Conservation (phyloP, 2,888 invertebrate genomes). For the Ptychoptera contaminata region DNA sequence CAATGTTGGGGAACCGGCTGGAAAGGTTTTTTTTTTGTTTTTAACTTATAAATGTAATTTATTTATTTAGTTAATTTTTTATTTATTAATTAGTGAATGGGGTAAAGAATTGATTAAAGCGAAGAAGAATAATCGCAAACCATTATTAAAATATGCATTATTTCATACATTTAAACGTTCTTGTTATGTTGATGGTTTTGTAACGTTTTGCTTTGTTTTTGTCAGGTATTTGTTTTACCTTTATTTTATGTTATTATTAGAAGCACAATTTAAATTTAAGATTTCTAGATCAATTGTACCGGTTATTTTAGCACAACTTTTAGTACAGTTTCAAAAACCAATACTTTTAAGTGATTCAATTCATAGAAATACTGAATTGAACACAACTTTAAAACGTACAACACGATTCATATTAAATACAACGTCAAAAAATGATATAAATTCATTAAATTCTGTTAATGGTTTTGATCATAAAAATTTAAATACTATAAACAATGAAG, state of each 20-base stretch:
- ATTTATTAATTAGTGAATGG: constrained; percentile 41
- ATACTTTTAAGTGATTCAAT: not conserved
- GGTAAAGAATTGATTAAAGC: constrained; percentile 42
- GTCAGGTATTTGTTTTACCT: constrained; percentile 23
- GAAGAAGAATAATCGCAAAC: constrained; percentile 38
- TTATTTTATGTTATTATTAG: not conserved
- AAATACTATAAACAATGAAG: not conserved
- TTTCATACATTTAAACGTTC: constrained; percentile 51
- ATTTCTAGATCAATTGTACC: constrained; percentile 25
- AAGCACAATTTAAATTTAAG: not conserved
- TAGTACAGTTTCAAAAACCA: constrained; percentile 25
- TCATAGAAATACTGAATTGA: not conserved
- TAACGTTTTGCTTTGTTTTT: constrained; percentile 33
- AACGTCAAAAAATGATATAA: not conserved
- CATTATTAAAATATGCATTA: constrained; percentile 47
- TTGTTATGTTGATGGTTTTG: constrained; percentile 45
- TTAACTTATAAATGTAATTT: no score
- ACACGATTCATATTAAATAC: constrained; percentile 1
- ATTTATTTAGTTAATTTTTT: not conserved
- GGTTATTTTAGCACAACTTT: constrained; percentile 26
- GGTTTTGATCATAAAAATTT: constrained; percentile 1
- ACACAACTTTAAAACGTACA: constrained; percentile 2
- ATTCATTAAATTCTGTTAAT: not conserved
- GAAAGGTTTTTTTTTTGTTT: no score
- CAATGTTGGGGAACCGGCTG: no score